phyloP scores from a whole-genome alignment of 2,888 invertebrate species.

The Nesidiocoris tenuis region DNA sequence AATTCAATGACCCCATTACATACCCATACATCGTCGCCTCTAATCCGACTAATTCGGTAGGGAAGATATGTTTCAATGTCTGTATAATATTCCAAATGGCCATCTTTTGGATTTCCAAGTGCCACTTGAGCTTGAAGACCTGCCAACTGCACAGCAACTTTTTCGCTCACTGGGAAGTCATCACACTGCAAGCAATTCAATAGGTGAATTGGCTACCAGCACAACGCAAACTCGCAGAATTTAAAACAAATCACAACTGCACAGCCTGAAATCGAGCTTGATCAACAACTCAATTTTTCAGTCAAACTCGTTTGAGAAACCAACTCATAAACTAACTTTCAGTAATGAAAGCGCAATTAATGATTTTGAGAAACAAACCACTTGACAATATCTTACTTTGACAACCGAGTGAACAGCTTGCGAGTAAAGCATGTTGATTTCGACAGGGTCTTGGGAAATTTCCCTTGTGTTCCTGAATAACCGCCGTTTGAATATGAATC shows the following conservation, averaged over 20 bases:
- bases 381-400: slow-evolving; percentile 66
- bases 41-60: slow-evolving; percentile 73
- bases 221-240: too few relatives aligned
- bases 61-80: slow-evolving; percentile 90
- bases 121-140: slow-evolving; percentile 93
- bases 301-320: background rate
- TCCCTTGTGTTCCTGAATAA: slow-evolving; percentile 85
- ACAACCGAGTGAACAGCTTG: slow-evolving; percentile 95
- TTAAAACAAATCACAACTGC: too few relatives aligned
- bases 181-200: slow-evolving; percentile 66
- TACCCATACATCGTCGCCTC: slow-evolving; percentile 82
- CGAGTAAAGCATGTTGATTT: slow-evolving; percentile 88
- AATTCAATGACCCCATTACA: too few relatives aligned
- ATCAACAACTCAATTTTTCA: background rate
- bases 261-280: too few relatives aligned
- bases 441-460: slow-evolving; percentile 91
- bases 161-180: slow-evolving; percentile 92
- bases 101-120: slow-evolving; percentile 79
- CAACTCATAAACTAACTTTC: too few relatives aligned
- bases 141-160: slow-evolving; percentile 89
- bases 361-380: too few relatives aligned
- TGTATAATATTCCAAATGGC: slow-evolving; percentile 80
- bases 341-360: too few relatives aligned
- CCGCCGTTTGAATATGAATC: slow-evolving; percentile 88
- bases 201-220: background rate